phyloP scores from a whole-genome alignment of 1,140 invertebrate genomes.

The Drosophila leontia region DNA sequence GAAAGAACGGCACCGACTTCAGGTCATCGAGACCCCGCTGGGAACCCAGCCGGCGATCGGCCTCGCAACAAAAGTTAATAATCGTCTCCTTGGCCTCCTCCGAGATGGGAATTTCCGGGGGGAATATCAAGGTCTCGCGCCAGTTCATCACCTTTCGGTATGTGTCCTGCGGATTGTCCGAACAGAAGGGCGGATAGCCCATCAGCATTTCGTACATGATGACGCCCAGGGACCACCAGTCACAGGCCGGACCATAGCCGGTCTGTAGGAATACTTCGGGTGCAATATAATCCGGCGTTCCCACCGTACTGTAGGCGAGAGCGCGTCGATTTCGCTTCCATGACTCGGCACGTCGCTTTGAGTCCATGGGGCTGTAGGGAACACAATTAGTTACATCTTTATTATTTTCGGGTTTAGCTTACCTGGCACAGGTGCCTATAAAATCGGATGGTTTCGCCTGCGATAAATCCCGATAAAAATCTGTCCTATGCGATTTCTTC shows the following conservation, averaged over 20 bases:
- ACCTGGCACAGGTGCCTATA: conserved; percentile 85
- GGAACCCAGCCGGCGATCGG: conserved; percentile 95
- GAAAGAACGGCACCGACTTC: conserved; percentile 94
- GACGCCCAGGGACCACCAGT: conserved; percentile 99
- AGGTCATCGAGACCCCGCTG: conserved; percentile 95
- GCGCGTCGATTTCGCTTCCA: conserved; percentile 98
- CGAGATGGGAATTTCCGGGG: conserved; percentile 99
- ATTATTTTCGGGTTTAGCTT: background rate
- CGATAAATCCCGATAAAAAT: conserved; percentile 99
- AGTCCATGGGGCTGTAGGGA: conserved; percentile 94
- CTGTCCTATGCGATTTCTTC: conserved; percentile 99
- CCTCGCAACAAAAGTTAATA: conserved; percentile 96
- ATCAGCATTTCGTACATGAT: conserved; percentile 99
- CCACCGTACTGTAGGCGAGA: conserved; percentile 97
- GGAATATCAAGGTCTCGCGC: conserved; percentile 98
- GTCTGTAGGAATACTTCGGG: conserved; percentile 96
- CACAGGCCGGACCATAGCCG: conserved; percentile 98
- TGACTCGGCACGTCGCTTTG: conserved; percentile 97
- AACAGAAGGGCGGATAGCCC: conserved; percentile 99
- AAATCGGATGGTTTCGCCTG: conserved; percentile 98
- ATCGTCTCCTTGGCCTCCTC: conserved; percentile 96
- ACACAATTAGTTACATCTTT: background rate
- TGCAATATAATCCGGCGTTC: conserved; percentile 99
- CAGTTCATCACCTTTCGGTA: conserved; percentile 99
- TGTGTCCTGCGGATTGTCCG: conserved; percentile 99